phyloP scores from a whole-genome alignment of 1,140 invertebrate species.

The Apis cerana region DNA sequence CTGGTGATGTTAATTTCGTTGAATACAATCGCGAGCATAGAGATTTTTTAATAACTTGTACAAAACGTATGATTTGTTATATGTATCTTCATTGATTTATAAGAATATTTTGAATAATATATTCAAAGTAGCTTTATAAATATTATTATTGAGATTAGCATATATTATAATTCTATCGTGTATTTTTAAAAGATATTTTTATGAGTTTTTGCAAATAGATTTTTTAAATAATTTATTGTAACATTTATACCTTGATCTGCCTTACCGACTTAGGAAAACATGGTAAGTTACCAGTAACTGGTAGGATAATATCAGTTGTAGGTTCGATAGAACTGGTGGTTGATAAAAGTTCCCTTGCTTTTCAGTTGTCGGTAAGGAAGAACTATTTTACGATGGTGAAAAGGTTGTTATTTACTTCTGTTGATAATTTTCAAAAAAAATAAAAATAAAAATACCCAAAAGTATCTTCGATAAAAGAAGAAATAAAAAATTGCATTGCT shows the following conservation, averaged over 20 bases:
- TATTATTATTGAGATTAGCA: background rate
- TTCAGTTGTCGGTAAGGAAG: background rate
- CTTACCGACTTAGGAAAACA: background rate
- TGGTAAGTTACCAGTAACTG: slow-evolving; percentile 1
- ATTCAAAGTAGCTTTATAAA: too few species aligned
- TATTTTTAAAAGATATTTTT: background rate
- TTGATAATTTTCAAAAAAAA: background rate
- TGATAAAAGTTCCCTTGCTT: background rate
- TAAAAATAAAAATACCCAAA: background rate
- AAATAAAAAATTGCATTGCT: too few species aligned
- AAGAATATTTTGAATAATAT: background rate
- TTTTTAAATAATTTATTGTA: background rate
- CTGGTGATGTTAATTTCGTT: background rate
- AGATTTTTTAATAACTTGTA: background rate
- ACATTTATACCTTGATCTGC: background rate
- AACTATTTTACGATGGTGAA: fast-evolving
- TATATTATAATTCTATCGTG: background rate
- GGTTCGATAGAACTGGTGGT: background rate
- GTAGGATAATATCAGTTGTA: background rate
- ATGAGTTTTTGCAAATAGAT: background rate
- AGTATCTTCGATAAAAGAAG: background rate
- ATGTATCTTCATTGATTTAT: background rate
- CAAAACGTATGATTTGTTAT: background rate
- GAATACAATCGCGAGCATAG: slow-evolving; percentile 7
- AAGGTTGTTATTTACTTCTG: background rate